Base-by-base conservation (phyloP, 2,888 invertebrate species). In the Calliopum simillimum region DNA sequence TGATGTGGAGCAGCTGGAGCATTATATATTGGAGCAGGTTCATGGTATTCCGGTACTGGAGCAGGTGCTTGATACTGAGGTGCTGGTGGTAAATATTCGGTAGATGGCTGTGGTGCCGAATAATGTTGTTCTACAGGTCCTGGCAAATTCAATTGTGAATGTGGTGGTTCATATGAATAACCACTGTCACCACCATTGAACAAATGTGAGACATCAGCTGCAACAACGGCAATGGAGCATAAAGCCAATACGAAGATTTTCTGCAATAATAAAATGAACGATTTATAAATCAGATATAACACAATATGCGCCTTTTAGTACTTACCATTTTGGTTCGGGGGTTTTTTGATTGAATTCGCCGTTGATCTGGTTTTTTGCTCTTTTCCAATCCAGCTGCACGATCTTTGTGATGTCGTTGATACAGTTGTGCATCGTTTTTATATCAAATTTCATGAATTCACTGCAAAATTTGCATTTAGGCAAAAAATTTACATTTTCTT, bases 171-270 rank as follows among this genome's bases (percentile, higher is more conserved):
- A 41, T 71, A 71, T 2, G 63, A 43, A 41, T 71, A 71, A 49
- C 71, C 71, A 3, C 8, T 8, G 8, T 33, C 8, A 49, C 71
- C 71, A 3, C 8, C 33, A 33, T 33, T 33, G 12, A 43, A 19
- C 23, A 69, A 51, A n/a, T 67, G 62, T 2, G 72, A 69, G 16
- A 72, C 69, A 51, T 69, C 33, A 33, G 33, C 72, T 8, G 67
- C 62, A 12, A 23, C n/a, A 12, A 63, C 62, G 44, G 25, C 62
- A 44, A 44, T 51, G 21, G 70, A 23, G 41, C 59, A 55, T 21
- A 70, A 21, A 25, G 21, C 53, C 21, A 62, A 61, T 62, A 72
- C 21, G 11, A 67, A 44, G 1, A 70, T 16, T 59, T 67, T 71
- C 71, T 71, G 53, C 16, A 23, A 19, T 23, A 25, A 19, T n/a